phyloP scores from a whole-genome alignment of 1,140 invertebrate species.

The Popillia japonica region DNA sequence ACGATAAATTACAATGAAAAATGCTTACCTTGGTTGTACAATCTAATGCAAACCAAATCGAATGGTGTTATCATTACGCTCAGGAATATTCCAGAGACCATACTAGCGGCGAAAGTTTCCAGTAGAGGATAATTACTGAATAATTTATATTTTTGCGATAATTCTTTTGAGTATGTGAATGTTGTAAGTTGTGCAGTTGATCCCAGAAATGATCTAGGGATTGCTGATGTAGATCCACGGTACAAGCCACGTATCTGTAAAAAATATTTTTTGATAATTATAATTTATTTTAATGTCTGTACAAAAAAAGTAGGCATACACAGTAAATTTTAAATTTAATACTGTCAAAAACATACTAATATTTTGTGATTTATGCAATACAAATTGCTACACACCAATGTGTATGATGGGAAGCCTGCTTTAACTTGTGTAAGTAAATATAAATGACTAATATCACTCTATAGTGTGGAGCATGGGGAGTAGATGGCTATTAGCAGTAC shows the following conservation, averaged over 20 bases:
- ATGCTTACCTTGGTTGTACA: constrained; percentile 87
- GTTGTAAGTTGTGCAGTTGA: constrained; percentile 86
- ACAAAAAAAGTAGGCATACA: no score
- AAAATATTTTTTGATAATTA: neutral
- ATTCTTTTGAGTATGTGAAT: constrained; percentile 75
- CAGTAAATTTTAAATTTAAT: no score
- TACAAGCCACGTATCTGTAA: constrained; percentile 70
- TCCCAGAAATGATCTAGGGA: constrained; percentile 83
- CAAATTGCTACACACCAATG: no score
- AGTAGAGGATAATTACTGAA: constrained; percentile 68
- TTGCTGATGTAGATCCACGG: constrained; percentile 75
- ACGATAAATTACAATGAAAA: neutral
- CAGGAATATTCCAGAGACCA: constrained; percentile 81
- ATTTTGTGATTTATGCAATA: no score
- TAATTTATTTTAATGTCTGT: no score
- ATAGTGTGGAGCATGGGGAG: no score
- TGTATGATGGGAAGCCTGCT: no score
- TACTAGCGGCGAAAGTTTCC: constrained; percentile 77
- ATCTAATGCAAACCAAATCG: constrained; percentile 86
- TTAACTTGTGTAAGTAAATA: no score
- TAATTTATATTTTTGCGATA: constrained; percentile 66
- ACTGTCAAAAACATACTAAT: no score
- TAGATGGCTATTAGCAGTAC: no score
- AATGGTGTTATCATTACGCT: constrained; percentile 87
- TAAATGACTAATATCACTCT: no score